Evolutionary conservation across 37 sponge, comb jelly and placozoan species (phyloP).

Genomic region (Dysidea cf. avara): DNA sequence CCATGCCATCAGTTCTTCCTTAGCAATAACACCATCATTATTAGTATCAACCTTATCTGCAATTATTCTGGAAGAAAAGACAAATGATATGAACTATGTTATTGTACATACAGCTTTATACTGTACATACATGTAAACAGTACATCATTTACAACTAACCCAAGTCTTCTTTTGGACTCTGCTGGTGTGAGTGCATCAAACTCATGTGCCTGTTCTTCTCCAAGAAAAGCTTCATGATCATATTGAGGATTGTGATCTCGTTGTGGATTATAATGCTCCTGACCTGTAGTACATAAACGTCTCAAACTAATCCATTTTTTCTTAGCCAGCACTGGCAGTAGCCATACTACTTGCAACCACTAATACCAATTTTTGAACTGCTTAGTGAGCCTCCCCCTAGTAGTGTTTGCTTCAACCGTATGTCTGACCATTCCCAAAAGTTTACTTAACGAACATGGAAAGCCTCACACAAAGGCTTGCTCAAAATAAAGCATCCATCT

Average conservation of each 20-base stretch:
- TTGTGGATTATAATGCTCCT: too few species aligned
- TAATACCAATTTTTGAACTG: too few species aligned
- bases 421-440: too few species aligned
- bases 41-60: constrained; percentile 25
- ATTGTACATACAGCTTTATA: neutral
- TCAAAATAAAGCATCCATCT: too few species aligned
- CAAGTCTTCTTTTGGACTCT: constrained; percentile 75
- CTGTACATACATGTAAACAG: neutral
- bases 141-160: constrained; percentile 23
- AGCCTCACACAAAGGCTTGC: too few species aligned
- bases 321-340: too few species aligned
- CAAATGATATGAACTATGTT: neutral
- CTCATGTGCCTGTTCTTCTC: constrained; percentile 79
- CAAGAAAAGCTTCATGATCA: constrained; percentile 94
- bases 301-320: too few species aligned
- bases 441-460: too few species aligned
- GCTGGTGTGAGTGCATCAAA: constrained; percentile 74
- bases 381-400: too few species aligned
- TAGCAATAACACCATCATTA: constrained; percentile 20
- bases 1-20: neutral
- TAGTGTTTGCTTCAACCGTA: too few species aligned
- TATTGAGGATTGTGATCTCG: constrained; percentile 72
- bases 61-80: constrained; percentile 1
- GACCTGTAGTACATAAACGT: too few species aligned
- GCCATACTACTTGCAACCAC: too few species aligned